phyloP scores from a whole-genome alignment of 23 tunicate species.

The Oikopleura albicans region DNA sequence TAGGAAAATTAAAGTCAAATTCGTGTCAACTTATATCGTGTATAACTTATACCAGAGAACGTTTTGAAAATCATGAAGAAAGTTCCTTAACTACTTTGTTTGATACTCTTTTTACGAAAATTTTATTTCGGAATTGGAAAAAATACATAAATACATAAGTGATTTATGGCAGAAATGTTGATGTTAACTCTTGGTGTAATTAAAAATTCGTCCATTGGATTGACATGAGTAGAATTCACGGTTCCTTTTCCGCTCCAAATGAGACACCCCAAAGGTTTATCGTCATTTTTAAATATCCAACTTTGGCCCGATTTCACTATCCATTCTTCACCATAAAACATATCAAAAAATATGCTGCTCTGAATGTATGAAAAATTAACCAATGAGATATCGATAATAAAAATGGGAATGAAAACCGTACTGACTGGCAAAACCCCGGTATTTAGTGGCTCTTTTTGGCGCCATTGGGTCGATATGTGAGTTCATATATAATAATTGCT shows the following conservation, averaged over 20 bases:
- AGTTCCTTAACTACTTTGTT: too few species aligned
- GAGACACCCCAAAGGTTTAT: not conserved
- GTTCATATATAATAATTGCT: too few species aligned
- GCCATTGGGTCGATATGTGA: too few species aligned
- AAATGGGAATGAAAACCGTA: too few species aligned
- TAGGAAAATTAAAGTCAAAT: too few species aligned
- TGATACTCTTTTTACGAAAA: not conserved
- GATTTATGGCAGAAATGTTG: not conserved
- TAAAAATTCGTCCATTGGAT: not conserved
- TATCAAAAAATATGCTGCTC: not conserved
- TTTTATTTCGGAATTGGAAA: not conserved
- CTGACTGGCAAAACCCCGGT: too few species aligned
- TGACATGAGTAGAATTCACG: not conserved
- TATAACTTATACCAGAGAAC: too few species aligned
- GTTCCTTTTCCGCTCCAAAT: not conserved
- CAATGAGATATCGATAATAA: too few species aligned
- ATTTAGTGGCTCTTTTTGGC: too few species aligned
- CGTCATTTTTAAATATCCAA: not conserved
- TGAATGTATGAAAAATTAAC: not conserved
- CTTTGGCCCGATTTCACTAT: not conserved
- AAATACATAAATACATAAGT: not conserved
- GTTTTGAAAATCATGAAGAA: too few species aligned
- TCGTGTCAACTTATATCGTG: too few species aligned
- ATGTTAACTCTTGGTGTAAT: not conserved
- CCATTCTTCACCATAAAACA: conserved; percentile 16